Conservation (phyloP, 2,797 vertebrate species). For the Lophius americanus region DNA sequence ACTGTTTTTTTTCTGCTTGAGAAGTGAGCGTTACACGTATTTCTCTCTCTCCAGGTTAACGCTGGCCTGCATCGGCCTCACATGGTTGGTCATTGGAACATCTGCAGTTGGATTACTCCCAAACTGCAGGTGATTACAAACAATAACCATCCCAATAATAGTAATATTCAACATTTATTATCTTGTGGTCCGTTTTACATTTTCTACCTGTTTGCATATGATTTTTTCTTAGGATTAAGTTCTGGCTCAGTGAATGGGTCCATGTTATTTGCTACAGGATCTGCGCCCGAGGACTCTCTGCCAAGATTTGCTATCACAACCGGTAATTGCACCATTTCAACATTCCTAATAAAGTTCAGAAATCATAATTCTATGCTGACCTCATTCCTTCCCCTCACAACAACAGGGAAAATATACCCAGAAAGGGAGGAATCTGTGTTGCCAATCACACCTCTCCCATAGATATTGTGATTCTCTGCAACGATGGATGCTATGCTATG, state of each 20-base stretch:
- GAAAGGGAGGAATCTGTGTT: slow-evolving; percentile 96
- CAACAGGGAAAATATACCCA: slow-evolving; percentile 91
- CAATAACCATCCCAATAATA: background rate
- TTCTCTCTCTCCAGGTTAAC: slow-evolving; percentile 79
- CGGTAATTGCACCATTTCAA: slow-evolving; percentile 77
- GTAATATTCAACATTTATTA: background rate
- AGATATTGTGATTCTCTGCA: slow-evolving; percentile 94
- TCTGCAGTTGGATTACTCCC: slow-evolving; percentile 91
- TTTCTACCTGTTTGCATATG: background rate
- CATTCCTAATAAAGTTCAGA: no score
- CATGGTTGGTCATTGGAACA: slow-evolving; percentile 90
- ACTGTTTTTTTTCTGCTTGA: background rate
- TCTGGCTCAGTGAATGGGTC: slow-evolving; percentile 91
- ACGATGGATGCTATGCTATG: slow-evolving; percentile 97
- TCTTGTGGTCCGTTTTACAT: background rate
- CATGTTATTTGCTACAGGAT: slow-evolving; percentile 95
- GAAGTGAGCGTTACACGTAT: background rate
- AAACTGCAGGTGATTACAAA: slow-evolving; percentile 83
- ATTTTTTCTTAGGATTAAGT: slow-evolving; percentile 82
- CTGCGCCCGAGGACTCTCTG: slow-evolving; percentile 93
- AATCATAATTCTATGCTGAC: slow-evolving; percentile 2
- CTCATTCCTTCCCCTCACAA: background rate
- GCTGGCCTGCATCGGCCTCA: slow-evolving; percentile 89
- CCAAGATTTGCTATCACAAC: slow-evolving; percentile 92
- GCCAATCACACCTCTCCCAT: slow-evolving; percentile 97